These are phyloP conservation scores for Oedothorax gibbosus DNA, from an alignment of 1,140 invertebrate genomes.

Conservation along the genomic window DNA sequence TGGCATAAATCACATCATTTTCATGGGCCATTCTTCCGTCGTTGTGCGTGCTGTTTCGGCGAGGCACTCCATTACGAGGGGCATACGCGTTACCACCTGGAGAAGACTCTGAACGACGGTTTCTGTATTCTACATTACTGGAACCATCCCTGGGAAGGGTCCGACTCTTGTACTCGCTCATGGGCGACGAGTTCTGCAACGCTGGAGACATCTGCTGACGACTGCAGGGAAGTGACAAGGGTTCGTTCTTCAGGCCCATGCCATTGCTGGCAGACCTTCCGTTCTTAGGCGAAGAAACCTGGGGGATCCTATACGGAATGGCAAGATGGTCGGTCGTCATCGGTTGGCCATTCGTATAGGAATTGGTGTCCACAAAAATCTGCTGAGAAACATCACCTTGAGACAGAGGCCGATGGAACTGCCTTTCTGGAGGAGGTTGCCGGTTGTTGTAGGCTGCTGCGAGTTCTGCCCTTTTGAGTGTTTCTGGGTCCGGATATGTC, in stretches of 20 bases:
- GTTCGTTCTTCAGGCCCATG: conserved; percentile 34
- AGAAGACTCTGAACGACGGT: neutral
- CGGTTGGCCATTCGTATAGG: conserved; percentile 25
- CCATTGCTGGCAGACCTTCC: neutral
- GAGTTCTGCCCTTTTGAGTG: conserved; percentile 18
- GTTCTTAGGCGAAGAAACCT: conserved; percentile 28
- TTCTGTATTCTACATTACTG: neutral
- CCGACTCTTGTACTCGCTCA: conserved; percentile 8
- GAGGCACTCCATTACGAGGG: neutral
- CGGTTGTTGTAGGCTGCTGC: conserved; percentile 13
- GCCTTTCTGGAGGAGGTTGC: conserved; percentile 5
- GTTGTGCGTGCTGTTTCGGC: neutral
- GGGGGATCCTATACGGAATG: conserved; percentile 34
- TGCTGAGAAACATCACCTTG: conserved; percentile 27
- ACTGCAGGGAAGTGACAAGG: neutral
- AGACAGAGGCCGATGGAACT: neutral
- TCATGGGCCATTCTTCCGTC: conserved; percentile 5
- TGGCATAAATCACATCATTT: conserved; percentile 37
- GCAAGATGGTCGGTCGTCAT: conserved; percentile 10
- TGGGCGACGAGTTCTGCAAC: neutral
- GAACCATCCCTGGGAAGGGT: conserved; percentile 1
- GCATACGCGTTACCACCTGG: neutral
- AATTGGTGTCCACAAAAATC: conserved; percentile 38
- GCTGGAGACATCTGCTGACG: conserved; percentile 26
- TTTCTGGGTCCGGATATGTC: conserved; percentile 41